Percentiles rank a stretch among this genome's conserved stretches.
Conservation (phyloP, 2,888 invertebrate genomes). For the Machimus rusticus region DNA sequence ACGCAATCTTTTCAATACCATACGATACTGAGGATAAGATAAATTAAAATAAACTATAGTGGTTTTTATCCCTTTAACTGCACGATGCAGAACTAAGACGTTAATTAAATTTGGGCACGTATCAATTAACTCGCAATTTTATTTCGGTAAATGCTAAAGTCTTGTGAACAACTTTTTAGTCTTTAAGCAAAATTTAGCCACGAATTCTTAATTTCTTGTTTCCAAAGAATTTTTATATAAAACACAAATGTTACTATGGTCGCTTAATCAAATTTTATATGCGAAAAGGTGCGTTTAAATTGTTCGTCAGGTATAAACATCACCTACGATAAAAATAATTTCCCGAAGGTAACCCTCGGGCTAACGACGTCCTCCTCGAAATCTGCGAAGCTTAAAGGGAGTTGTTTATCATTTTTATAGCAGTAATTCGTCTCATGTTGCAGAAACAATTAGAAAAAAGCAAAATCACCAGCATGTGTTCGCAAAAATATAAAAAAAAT, state of each 20-base stretch:
- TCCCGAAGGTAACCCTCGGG: not conserved
- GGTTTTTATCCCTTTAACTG: not conserved
- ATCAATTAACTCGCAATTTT: not conserved
- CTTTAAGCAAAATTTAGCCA: not conserved
- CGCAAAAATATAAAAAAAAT: not conserved
- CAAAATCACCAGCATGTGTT: not conserved
- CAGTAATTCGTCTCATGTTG: constrained; percentile 43
- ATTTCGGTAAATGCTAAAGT: not conserved
- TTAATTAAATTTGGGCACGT: not conserved
- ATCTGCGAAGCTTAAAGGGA: not conserved
- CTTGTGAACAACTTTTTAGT: not conserved
- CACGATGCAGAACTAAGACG: not conserved
- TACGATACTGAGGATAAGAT: not conserved
- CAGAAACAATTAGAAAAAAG: constrained; percentile 22
- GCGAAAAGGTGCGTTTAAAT: not conserved
- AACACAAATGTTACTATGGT: not conserved
- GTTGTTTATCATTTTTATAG: constrained; percentile 44
- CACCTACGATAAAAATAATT: not conserved
- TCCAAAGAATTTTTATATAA: not conserved
- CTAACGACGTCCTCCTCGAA: not conserved
- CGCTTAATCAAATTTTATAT: not conserved
- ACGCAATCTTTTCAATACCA: not conserved
- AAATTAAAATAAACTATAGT: not conserved
- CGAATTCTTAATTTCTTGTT: not conserved
- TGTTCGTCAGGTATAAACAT: not conserved